Evolutionary conservation across 1,140 invertebrate genomes (phyloP), one percentile per base, ranked within the genome.

Genomic region (Saxidomus purpurata): DNA sequence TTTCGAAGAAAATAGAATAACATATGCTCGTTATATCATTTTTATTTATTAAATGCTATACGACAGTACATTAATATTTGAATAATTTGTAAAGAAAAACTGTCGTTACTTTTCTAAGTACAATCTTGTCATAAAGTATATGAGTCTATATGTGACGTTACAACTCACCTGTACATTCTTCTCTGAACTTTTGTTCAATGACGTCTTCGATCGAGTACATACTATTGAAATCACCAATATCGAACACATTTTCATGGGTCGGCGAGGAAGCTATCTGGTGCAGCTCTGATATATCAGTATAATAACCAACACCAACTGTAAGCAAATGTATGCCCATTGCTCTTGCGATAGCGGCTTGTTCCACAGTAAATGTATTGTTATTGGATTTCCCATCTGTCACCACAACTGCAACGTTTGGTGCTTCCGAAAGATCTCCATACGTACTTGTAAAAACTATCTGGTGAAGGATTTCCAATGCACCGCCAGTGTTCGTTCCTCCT

Each of bases 161-260:
- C n/a, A n/a, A n/a, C 17, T 49, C n/a, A 61, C 59, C 59, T 61
- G 59, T 61, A 61, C 59, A 61, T 8, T 61, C n/a, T 61, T 61
- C 59, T 11, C 9, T n/a, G 59, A 61, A 61, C 59, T 15, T 61
- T 28, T 61, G 11, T 61, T 61, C 59, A n/a, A 61, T 61, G 17
- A 61, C 59, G n/a, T 28, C n/a, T 28, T 61, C 11, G 8, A 61
- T 61, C 11, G 59, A 15, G 59, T 15, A 61, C 25, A 61, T 6
- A 8, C n/a, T 22, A 22, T 61, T 15, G n/a, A 61, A 61, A 61
- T 61, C 59, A 22, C n/a, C 6, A 22, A 61, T 22, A 28, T 61
- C n/a, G n/a, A 61, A 61, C 4, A 61, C n/a, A 61, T 61, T 61
- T 22, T 61, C 59, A 61, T 6, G 8, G 11, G 25, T 28, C n/a